These are phyloP conservation scores for Caenorhabditis elegans DNA, from an alignment of 1,140 invertebrate species.

Conservation along the genomic window WBcel235 BX284604.4:7488001-7488500, in stretches of 20 bases:
- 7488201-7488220: neutral
- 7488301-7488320: slow-evolving; percentile 83
- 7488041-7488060: too few species aligned
- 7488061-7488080: slow-evolving; percentile 5
- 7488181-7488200: neutral
- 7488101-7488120: neutral
- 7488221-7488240: neutral
- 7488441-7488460: slow-evolving; percentile 69
- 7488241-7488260: slow-evolving; percentile 76
- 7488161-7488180: neutral
- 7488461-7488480: slow-evolving; percentile 75
- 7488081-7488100: neutral
- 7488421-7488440: slow-evolving; percentile 76
- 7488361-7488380: slow-evolving; percentile 72
- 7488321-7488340: slow-evolving; percentile 76
- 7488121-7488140: neutral
- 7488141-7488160: too few species aligned
- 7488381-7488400: slow-evolving; percentile 56
- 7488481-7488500: slow-evolving; percentile 76
- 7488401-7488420: slow-evolving; percentile 72
- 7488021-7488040: too few species aligned
- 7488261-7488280: slow-evolving; percentile 82
- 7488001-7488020: too few species aligned
- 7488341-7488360: slow-evolving; percentile 77
- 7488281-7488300: slow-evolving; percentile 79